phyloP scores from a whole-genome alignment of 1,140 invertebrate species.

The Danaus melanippus region DNA sequence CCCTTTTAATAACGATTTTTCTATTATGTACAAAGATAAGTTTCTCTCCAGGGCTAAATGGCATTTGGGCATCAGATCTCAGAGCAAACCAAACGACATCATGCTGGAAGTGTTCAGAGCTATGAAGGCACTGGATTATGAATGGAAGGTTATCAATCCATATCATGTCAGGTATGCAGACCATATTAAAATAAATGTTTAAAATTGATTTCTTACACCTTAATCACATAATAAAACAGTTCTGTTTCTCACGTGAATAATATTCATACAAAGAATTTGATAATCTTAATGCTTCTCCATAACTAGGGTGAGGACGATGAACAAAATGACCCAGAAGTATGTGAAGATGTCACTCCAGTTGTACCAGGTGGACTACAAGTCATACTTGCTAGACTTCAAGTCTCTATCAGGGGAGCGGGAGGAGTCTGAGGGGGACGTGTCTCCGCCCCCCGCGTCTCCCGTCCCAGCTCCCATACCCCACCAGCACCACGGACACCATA shows the following conservation, averaged over 20 bases:
- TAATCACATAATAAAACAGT: too few species aligned
- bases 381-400: conserved; percentile 98
- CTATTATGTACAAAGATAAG: too few species aligned
- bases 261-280: too few species aligned
- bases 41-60: conserved; percentile 87
- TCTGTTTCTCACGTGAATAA: too few species aligned
- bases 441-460: conserved; percentile 43
- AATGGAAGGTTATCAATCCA: conserved; percentile 99
- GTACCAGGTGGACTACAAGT: conserved; percentile 99
- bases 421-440: conserved; percentile 74
- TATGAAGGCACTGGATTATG: conserved; percentile 98
- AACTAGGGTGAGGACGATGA: conserved; percentile 91
- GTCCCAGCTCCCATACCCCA: conserved; percentile 38
- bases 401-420: conserved; percentile 87
- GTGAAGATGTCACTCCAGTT: conserved; percentile 98
- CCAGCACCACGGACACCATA: conserved; percentile 83
- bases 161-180: conserved; percentile 82
- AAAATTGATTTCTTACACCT: too few species aligned
- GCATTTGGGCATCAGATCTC: conserved; percentile 98
- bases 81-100: conserved; percentile 99
- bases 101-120: conserved; percentile 99
- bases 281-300: too few species aligned
- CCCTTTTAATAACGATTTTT: too few species aligned
- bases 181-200: conserved; percentile 39
- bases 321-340: conserved; percentile 84